Evolutionary conservation across 1,140 invertebrate genomes (phyloP), one percentile per base, ranked within the genome.

Genomic region (Aphelinus certus): DNA sequence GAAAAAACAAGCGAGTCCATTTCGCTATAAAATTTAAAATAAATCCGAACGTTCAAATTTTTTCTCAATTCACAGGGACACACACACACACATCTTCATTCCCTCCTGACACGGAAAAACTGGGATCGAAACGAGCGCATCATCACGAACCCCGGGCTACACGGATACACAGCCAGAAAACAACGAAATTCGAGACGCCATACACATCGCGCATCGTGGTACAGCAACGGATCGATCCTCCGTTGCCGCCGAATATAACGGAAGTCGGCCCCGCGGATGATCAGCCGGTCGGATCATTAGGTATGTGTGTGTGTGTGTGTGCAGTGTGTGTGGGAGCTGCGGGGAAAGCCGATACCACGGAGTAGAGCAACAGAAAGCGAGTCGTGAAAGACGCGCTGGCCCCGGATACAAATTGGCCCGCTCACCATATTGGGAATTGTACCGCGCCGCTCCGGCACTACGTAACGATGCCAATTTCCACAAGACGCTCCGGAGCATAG

Each of bases 381-480:
- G 26, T 26, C 26, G 26, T 26, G 26, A 26, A 26, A 26, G 26
- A 26, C 26, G 61, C 5, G 9, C 6, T 45, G 5, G 61, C 48
- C 46, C 7, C 62, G 60, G 78, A 62, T 79, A 80, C 80, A 81
- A 81, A 81, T 81, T 81, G 78, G 77, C 69, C 64, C 49, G 71
- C 70, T 73, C 26, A 26, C 76, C 78, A 68, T 74, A 79, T 76
- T 79, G 77, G 78, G 61, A 81, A 81, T 79, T 79, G 78, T 70
- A 53, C 3, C 62, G 48, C 51, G 69, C 63, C 43, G 43, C 60
- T 45, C 60, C 45, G 10, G 7, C 10, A 10, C 9, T 4, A 47
- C 71, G 69, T 77, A 81, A 81, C 78, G 80, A 81, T 79, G 73
- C 80, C 78, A 81, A 81, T 81, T 79, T 75, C 65, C 26, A 26